phyloP scores from a whole-genome alignment of 1,140 invertebrate genomes.

The Drosophila gunungcola region DNA sequence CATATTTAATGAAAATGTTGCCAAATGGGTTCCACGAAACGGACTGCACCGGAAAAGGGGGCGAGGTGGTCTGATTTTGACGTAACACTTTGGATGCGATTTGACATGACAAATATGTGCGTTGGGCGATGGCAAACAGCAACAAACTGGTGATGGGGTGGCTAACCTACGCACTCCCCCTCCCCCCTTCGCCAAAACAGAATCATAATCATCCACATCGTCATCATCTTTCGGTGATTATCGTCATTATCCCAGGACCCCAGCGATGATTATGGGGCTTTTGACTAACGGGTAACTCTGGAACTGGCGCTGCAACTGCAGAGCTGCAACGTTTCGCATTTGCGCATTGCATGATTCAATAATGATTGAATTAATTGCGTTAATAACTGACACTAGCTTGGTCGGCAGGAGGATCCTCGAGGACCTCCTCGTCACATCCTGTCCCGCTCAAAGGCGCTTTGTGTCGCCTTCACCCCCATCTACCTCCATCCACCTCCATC shows the following conservation, averaged over 20 bases:
- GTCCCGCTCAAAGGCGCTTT: slow-evolving; percentile 73
- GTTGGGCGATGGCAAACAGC: slow-evolving; percentile 65
- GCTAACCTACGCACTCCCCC: background rate
- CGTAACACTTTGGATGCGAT: slow-evolving; percentile 82
- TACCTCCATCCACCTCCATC: background rate
- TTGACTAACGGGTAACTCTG: slow-evolving; percentile 42
- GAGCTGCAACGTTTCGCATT: slow-evolving; percentile 68
- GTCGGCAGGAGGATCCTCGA: slow-evolving; percentile 25
- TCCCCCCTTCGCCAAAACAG: slow-evolving; percentile 1
- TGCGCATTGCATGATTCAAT: slow-evolving; percentile 84
- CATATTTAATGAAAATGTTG: slow-evolving; percentile 83
- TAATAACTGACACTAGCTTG: slow-evolving; percentile 84
- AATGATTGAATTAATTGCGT: slow-evolving; percentile 85
- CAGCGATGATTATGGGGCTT: slow-evolving; percentile 64
- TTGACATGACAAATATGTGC: slow-evolving; percentile 84
- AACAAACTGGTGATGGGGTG: slow-evolving; percentile 19
- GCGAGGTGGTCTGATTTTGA: slow-evolving; percentile 63
- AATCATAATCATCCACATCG: slow-evolving; percentile 53
- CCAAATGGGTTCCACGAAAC: slow-evolving; percentile 62
- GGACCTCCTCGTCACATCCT: slow-evolving; percentile 14
- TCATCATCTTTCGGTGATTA: slow-evolving; percentile 59
- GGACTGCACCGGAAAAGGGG: background rate
- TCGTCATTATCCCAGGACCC: slow-evolving; percentile 52
- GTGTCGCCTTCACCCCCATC: slow-evolving; percentile 24
- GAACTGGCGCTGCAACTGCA: slow-evolving; percentile 4